Percentiles rank a stretch among this genome's conserved stretches.
phyloP scores from a whole-genome alignment of 2,113 vertebrate genomes.

The Protomyctophum bolini region DNA sequence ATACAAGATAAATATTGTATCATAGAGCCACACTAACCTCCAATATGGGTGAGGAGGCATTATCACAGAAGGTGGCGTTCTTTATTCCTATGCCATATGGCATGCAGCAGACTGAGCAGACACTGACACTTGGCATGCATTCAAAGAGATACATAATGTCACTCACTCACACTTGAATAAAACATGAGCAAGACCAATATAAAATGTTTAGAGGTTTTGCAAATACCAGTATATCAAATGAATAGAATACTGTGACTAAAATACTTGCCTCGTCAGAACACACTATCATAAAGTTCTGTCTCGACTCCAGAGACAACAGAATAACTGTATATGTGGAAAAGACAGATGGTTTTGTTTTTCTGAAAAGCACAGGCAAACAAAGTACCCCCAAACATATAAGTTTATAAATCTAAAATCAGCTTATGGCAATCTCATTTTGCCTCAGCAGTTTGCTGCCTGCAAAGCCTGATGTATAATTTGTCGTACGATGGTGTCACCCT shows the following conservation, averaged over 20 bases:
- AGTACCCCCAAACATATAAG: slow-evolving; percentile 50
- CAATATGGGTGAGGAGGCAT: no score
- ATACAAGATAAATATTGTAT: no score
- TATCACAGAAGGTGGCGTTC: no score
- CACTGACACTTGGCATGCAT: background rate
- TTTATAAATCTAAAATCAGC: slow-evolving; percentile 76
- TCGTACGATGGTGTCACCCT: no score
- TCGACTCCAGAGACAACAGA: slow-evolving; percentile 13
- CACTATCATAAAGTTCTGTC: background rate
- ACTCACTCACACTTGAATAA: background rate
- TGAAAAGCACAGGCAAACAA: slow-evolving; percentile 36
- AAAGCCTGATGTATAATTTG: slow-evolving; percentile 3
- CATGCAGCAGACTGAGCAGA: background rate
- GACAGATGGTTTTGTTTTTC: slow-evolving; percentile 72
- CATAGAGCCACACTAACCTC: no score
- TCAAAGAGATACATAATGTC: background rate
- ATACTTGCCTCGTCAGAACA: background rate
- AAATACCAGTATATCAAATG: no score
- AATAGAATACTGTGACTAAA: background rate
- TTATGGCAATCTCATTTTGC: slow-evolving; percentile 75
- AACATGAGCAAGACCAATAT: no score
- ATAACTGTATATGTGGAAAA: slow-evolving; percentile 28
- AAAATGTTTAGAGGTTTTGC: no score
- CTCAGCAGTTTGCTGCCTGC: slow-evolving; percentile 56
- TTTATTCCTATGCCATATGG: no score